Evolutionary conservation across 2,797 vertebrate genomes (phyloP).

Genomic region (Limnodromus scolopaceus): DNA sequence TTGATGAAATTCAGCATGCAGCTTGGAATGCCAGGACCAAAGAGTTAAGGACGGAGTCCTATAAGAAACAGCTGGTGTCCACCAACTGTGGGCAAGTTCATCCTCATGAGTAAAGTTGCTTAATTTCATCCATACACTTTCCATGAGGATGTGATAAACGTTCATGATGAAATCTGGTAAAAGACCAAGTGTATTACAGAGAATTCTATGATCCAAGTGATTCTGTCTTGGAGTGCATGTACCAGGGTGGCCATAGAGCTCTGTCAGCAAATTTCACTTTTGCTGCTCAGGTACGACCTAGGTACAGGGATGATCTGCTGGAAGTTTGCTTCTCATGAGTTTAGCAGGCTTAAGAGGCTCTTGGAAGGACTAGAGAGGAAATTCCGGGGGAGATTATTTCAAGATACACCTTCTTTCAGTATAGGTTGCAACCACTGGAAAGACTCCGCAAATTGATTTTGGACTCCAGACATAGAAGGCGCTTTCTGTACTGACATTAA

Average conservation of each 20-base stretch:
- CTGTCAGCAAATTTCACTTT: not conserved
- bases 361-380: not conserved
- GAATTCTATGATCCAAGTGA: not conserved
- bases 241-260: rapidly evolving
- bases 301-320: not conserved
- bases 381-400: not conserved
- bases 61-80: not conserved
- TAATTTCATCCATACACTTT: not conserved
- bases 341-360: not conserved
- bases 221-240: not conserved
- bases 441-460: not conserved
- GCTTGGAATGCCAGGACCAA: not conserved
- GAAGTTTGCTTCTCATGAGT: not conserved
- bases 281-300: not conserved
- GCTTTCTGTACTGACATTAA: not conserved
- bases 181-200: not conserved
- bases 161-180: not conserved
- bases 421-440: not conserved
- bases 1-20: not conserved
- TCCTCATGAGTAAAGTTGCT: not conserved
- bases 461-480: not conserved
- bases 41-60: not conserved
- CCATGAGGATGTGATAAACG: not conserved
- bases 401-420: not conserved
- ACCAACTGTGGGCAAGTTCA: not conserved